Base-by-base conservation (phyloP, 2,797 vertebrate species). In the Hybognathus amarus region DNA sequence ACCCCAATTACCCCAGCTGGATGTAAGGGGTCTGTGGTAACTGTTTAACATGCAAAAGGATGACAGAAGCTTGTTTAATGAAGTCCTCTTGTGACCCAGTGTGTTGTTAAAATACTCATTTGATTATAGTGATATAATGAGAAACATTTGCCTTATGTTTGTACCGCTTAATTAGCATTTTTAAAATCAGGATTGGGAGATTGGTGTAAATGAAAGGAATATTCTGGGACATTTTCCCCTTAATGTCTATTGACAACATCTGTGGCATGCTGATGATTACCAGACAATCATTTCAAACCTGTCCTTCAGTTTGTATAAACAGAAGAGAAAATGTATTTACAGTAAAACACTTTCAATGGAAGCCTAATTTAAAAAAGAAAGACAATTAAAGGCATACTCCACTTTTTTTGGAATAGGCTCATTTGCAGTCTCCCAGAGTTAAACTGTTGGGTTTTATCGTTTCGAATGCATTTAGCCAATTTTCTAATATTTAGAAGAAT, bases 1-100 rank as follows among this genome's bases (percentile, higher is more conserved):
- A 76, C 76, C 70, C 78, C 85, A 74, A 85, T 82, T 81, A 85
- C 74, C 85, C 71, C 56, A 27, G 79, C 67, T 75, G 85, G 78
- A 88, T 85, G 50, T 75, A 86, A 50, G 5, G 38, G 50, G 38
- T 83, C 27, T 81, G 69, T 66, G 75, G 36, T 45, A 79, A 85
- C 68, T 79, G 80, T 52, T 73, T 13, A 81, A 74, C 59, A 42
- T 76, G 22, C 73, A 59, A n/a, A 59, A 79, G 61, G 66, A 83
- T 50, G 50, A 67, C 42, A 84, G 69, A 64, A 82, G 59, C 61
- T 54, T 82, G 71, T 75, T 82, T 82, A 75, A 82, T 66, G 10
- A 74, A 82, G 45, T 74, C 42, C 27, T 59, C 17, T 74, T 27
- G 52, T 82, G 79, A 82, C 54, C 70, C 30, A 15, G 70, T 8